These are phyloP conservation scores for Perca flavescens DNA, from an alignment of 2,113 vertebrate species.

Conservation along the genomic window DNA sequence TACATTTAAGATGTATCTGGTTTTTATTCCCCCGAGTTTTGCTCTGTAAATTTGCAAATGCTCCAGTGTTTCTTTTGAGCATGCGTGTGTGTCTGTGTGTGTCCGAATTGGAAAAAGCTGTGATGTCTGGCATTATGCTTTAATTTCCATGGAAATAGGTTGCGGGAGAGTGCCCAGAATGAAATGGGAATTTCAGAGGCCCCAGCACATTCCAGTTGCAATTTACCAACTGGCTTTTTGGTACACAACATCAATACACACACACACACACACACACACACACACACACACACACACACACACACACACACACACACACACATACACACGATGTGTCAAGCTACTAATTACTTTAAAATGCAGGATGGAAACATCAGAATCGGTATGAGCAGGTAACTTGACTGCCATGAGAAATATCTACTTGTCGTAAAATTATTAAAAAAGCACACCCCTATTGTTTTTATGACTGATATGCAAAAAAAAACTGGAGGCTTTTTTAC, in stretches of 20 bases:
- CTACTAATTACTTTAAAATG: background rate
- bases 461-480: conserved; percentile 19
- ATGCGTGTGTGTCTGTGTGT: conserved; percentile 16
- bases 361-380: background rate
- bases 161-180: conserved; percentile 45
- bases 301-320: background rate
- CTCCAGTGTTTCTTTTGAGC: conserved; percentile 27
- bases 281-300: conserved; percentile 4
- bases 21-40: conserved; percentile 52
- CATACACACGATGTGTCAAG: conserved; percentile 11
- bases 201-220: conserved; percentile 39
- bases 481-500: background rate
- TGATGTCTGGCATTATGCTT: conserved; percentile 51
- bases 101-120: conserved; percentile 30
- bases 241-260: conserved; percentile 6
- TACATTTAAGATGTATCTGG: conserved; percentile 47
- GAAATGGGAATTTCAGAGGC: conserved; percentile 54
- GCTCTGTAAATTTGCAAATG: conserved; percentile 59
- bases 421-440: conserved; percentile 21
- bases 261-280: background rate
- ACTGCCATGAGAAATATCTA: background rate
- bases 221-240: conserved; percentile 42
- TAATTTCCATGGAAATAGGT: conserved; percentile 75
- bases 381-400: background rate
- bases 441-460: background rate